Percentiles rank a stretch among this genome's conserved stretches.
Evolutionary conservation across 1,140 invertebrate genomes (phyloP).

Genomic region (Drosophila kanapiae): DNA sequence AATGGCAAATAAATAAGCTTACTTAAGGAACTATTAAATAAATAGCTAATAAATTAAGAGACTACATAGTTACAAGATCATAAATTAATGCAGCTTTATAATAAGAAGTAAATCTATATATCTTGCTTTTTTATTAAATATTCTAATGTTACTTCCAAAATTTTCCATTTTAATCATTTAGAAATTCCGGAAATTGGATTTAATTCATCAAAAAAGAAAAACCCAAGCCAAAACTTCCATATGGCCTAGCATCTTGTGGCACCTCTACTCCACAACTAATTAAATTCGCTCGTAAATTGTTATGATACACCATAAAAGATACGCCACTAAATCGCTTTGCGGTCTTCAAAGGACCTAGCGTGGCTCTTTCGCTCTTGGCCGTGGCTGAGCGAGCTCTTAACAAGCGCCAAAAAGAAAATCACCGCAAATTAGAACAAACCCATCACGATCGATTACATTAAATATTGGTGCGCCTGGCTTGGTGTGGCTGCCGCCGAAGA

Average conservation of each 20-base stretch:
- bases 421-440: constrained; percentile 69
- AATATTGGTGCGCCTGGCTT: constrained; percentile 51
- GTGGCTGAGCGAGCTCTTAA: constrained; percentile 18
- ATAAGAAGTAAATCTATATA: no score
- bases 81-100: no score
- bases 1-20: background rate
- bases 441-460: constrained; percentile 71
- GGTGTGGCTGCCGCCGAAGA: constrained; percentile 19
- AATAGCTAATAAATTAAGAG: background rate
- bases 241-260: constrained; percentile 3
- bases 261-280: constrained; percentile 19
- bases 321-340: constrained; percentile 42
- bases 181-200: no score
- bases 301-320: constrained; percentile 47
- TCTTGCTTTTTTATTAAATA: no score
- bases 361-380: constrained; percentile 17
- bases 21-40: background rate
- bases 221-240: background rate
- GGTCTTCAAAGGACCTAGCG: constrained; percentile 44
- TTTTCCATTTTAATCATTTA: no score
- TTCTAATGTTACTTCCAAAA: no score
- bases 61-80: no score
- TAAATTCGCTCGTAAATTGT: constrained; percentile 40
- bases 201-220: background rate
- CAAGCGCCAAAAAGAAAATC: constrained; percentile 67